Conservation (phyloP, 2,888 invertebrate genomes). For the Drosophila mimica region DNA sequence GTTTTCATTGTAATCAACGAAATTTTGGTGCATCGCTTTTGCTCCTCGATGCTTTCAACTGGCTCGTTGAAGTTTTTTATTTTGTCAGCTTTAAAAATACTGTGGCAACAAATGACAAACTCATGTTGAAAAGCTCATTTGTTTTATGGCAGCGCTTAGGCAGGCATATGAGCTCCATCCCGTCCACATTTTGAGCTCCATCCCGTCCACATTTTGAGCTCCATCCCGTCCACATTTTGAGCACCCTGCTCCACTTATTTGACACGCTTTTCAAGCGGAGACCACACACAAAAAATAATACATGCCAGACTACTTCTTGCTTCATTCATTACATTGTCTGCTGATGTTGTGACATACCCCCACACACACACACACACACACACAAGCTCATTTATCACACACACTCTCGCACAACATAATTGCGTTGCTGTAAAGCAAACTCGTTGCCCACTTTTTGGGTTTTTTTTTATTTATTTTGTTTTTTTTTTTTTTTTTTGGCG, state of each 20-base stretch:
- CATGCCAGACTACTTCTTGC: constrained; percentile 50
- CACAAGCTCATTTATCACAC: constrained; percentile 14
- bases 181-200: constrained; percentile 11
- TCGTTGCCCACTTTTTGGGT: constrained; percentile 61
- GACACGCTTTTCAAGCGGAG: constrained; percentile 72
- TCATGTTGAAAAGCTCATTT: constrained; percentile 77
- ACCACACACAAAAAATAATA: constrained; percentile 23
- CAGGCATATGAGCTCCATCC: constrained; percentile 57
- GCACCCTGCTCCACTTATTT: constrained; percentile 68
- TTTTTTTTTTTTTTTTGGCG: constrained; percentile 9
- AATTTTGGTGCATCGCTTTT: constrained; percentile 60
- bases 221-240: constrained; percentile 22
- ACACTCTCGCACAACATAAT: constrained; percentile 50
- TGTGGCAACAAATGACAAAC: constrained; percentile 70
- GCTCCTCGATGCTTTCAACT: constrained; percentile 3
- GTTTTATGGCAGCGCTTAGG: constrained; percentile 71
- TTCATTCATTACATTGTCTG: constrained; percentile 72
- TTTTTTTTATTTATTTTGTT: constrained; percentile 9
- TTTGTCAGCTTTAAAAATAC: constrained; percentile 33
- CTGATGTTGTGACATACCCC: constrained; percentile 30
- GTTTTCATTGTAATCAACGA: constrained; percentile 59
- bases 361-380: constrained; percentile 8
- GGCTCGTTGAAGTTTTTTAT: neutral
- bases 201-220: constrained; percentile 25
- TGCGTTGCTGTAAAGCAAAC: constrained; percentile 45